Evolutionary conservation across 2,888 invertebrate genomes (phyloP), one percentile per base, ranked within the genome.

Genomic region (Drosophila peninsularis): DNA sequence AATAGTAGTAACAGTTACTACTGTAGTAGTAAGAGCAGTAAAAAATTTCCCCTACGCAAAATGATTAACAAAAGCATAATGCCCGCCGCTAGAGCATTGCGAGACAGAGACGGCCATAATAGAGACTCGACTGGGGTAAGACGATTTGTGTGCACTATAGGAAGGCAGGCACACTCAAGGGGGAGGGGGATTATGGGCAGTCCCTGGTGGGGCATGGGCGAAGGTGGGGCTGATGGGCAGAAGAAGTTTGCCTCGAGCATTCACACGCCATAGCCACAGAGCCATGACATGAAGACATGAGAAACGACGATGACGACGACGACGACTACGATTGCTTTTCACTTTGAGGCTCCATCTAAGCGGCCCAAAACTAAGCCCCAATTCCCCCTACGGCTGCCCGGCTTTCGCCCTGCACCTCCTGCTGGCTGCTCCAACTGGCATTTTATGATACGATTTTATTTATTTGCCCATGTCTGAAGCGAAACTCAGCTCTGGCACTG

Each of bases 401-500:
- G 30, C 37, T 1, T 11, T 13, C 19, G 14, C 32, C 49, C 21
- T 24, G 21, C 53, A 42, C 57, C 61, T 42, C 54, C 62, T 68
- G 45, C 41, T 24, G 37, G 52, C 58, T 64, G 72, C 75, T 60
- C 50, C 60, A 68, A 74, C 75, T 78, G 78, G 58, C 87, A 64
- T 75, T 87, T 84, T 87, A 87, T 82, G 82, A 82, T 88, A 75
- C 84, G 83, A 83, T 83, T 88, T 88, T 88, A 78, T 88, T 86
- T 84, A 84, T 84, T 86, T 84, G 81, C 75, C 68, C 83, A 61
- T 75, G 80, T 63, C 72, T 65, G 65, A 66, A 56, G 32, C 50
- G 44, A 44, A 55, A 37, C 75, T 62, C 45, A 47, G 75, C 57
- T 63, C 34, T 41, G 32, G 32, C 36, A 19, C 55, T 57, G 45